Conservation (phyloP, 2,888 invertebrate genomes). For the Amphiduros pacificus region DNA sequence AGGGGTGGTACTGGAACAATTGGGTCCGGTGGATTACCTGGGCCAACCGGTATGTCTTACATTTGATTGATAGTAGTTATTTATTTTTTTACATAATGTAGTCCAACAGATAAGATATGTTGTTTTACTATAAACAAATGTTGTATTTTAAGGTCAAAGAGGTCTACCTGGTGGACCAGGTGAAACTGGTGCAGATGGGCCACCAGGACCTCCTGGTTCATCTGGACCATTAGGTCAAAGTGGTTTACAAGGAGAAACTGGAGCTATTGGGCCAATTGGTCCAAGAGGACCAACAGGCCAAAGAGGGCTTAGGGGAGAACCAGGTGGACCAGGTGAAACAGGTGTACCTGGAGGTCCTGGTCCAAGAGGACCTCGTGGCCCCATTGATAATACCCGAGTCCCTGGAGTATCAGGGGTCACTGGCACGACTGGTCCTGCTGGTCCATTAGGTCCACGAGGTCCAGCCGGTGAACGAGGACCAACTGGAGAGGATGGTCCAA, state of each 20-base stretch:
- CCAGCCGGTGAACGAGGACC: conserved; percentile 16
- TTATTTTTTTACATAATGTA: no score
- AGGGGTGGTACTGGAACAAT: neutral
- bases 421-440: conserved; percentile 9
- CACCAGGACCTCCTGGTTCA: conserved; percentile 1
- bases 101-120: neutral
- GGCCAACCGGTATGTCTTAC: no score
- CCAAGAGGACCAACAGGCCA: conserved; percentile 22
- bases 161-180: no score
- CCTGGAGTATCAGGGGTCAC: neutral
- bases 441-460: conserved; percentile 21
- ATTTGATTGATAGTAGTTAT: no score
- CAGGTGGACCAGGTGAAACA: conserved; percentile 12
- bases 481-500: neutral
- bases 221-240: neutral
- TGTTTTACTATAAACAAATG: neutral
- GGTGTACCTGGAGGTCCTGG: conserved; percentile 24
- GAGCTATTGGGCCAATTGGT: conserved; percentile 20
- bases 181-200: no score
- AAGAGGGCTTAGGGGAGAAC: no score
- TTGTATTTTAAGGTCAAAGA: no score
- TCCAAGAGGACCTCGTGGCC: neutral
- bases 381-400: neutral
- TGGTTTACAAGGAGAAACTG: conserved; percentile 8
- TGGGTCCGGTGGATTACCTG: neutral